Base-by-base conservation (phyloP, 2,888 invertebrate species). In the Pharmacophagus antenor region DNA sequence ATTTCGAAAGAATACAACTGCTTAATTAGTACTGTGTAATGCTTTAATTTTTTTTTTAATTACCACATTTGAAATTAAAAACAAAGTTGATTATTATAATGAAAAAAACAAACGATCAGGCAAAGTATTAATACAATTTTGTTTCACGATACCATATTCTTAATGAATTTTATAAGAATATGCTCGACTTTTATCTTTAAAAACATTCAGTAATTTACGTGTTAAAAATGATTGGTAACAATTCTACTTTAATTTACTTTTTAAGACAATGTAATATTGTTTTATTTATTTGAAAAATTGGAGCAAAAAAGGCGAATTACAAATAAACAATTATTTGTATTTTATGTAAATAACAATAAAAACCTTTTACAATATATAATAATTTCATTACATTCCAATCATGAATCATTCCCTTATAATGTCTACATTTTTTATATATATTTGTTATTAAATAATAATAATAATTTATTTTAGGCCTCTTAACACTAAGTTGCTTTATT, bases 401-500 rank as follows among this genome's bases (percentile, higher is more conserved):
- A 47, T n/a, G 4, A 58, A 51, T 47, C 58, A 61, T 56, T 25
- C 48, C 20, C 41, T 41, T 58, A 52, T 48, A 52, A 21, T 27
- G 25, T 3, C 25, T 56, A 61, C 27, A 50, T 56, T 55, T 58
- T 27, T 55, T 56, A 27, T 47, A 2, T 17, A 12, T 58, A 17
- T 37, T 17, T 31, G 17, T 41, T 47, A 37, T 41, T 56, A 56
- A 51, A 47, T 44, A 23, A 54, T 15, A 42, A 57, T 49, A 80
- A 77, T 78, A 77, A 79, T 78, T 81, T 78, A 73, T 64, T 67
- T 70, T 77, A 80, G 76, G 77, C 77, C 76, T 74, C 77, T 67
- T 74, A 79, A 74, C 69, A 68, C 68, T 76, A 75, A 80, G 81
- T 81, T 79, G 76, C 74, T 75, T 82, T 83, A 84, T 88, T 88